A percentile compares a stretch with the other conserved stretches of the same genome.
Evolutionary conservation across 2,797 vertebrate species (phyloP).

Genomic region (Sciurus vulgaris): DNA sequence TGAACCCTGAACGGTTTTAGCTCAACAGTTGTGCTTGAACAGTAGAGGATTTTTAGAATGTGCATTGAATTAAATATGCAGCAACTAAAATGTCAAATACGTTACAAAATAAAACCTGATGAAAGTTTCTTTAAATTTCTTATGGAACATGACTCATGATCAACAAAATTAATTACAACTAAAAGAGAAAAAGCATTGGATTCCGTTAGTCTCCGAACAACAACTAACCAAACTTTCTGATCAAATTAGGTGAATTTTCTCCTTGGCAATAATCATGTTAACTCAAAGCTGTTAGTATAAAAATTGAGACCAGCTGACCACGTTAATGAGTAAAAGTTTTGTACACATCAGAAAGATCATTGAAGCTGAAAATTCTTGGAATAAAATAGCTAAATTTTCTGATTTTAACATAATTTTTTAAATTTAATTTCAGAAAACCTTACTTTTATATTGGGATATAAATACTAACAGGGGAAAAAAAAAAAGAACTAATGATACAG

Average conservation of each 20-base stretch:
- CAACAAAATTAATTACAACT: neutral
- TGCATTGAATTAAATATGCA: neutral
- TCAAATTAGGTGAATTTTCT: neutral
- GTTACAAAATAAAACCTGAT: neutral
- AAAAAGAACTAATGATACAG: neutral
- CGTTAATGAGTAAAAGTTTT: neutral
- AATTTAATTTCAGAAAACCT: neutral
- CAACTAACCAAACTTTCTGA: neutral
- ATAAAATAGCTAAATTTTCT: neutral
- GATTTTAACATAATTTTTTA: neutral
- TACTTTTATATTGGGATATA: neutral
- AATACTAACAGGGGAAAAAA: neutral
- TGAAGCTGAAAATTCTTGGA: neutral
- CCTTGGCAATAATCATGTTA: neutral
- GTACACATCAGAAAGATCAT: neutral
- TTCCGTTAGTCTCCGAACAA: neutral
- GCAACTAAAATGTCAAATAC: neutral
- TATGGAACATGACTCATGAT: neutral
- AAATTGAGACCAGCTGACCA: neutral
- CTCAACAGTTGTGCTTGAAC: neutral
- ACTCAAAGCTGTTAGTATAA: neutral
- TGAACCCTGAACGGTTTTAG: neutral
- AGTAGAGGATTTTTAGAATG: neutral
- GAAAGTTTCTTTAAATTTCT: conserved; percentile 11
- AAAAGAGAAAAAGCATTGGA: neutral